A percentile compares a stretch with the other conserved stretches of the same genome.
Conservation (phyloP, 2,888 invertebrate genomes). For the Nemotelus nigrinus region DNA sequence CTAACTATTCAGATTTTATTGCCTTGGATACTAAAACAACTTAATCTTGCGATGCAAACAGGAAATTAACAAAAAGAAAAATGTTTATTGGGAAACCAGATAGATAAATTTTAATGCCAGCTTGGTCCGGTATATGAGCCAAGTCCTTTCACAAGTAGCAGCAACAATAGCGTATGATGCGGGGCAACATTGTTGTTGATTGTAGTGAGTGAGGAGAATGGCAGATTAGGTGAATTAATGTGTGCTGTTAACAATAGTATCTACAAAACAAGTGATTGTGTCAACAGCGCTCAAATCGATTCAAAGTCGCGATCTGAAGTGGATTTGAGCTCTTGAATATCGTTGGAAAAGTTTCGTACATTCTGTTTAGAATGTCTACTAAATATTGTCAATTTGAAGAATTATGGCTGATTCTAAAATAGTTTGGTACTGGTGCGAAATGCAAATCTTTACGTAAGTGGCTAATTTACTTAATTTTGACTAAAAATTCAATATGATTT, state of each 20-base stretch:
- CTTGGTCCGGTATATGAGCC: not conserved
- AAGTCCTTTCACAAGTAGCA: not conserved
- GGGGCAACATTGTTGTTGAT: no score
- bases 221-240: no score
- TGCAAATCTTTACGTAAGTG: no score
- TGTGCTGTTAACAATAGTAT: no score
- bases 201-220: no score
- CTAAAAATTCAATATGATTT: no score
- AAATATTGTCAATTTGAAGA: no score
- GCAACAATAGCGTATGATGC: no score
- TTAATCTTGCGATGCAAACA: not conserved
- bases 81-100: slow-evolving; percentile 19
- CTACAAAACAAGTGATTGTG: not conserved
- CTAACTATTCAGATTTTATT: not conserved
- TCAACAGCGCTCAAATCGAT: not conserved
- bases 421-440: no score
- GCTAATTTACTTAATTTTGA: no score
- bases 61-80: slow-evolving; percentile 5
- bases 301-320: not conserved
- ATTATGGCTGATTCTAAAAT: no score
- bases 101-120: not conserved
- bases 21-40: slow-evolving; percentile 6
- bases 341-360: not conserved
- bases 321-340: not conserved
- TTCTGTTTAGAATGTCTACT: no score